Base-by-base conservation (phyloP, 2,888 invertebrate genomes). In the Acrobasis repandana region DNA sequence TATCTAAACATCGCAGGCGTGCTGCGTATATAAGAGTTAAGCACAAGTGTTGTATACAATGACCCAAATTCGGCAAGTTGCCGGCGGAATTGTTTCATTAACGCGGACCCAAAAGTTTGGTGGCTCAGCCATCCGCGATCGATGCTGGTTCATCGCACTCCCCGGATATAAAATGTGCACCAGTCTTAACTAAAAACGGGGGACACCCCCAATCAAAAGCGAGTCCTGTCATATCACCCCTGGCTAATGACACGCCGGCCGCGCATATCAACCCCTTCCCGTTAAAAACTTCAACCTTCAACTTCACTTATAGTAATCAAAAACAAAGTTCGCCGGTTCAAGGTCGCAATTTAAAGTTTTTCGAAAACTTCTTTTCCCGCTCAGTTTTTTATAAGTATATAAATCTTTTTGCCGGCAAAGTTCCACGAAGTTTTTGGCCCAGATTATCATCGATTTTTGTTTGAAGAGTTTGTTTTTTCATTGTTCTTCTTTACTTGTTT, bases 341-440 rank as follows among this genome's bases (percentile, higher is more conserved):
- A 93, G 93, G 92, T 90, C 92, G 92, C 92, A 93, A 93, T 93
- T 93, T 93, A 92, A 93, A 93, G 92, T 92, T 93, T 92, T 92
- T 89, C 87, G 86, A 88, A 91, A 92, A 91, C 82, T 90, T 90
- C 85, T 82, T 83, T 90, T 87, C 84, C 86, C 90, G 84, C 87
- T 86, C 87, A 89, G 87, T 91, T 92, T 92, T 91, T 91, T 91
- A 89, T 90, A 90, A 90, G 90, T 90, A 86, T 92, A 92, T 91
- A 91, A 92, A 92, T 92, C 91, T 92, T 92, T 92, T 92, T 90
- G 90, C 82, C 90, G 87, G 84, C 88, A 77, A 89, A 92, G 85
- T 92, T 92, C 76, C 77, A 79, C 85, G 69, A 92, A 92, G 90
- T 92, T 91, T 90, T 91, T 91, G 92, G 89, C 92, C 92, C 90